These are phyloP conservation scores for Mesitornis unicolor DNA, from an alignment of 2,113 vertebrate species.

Conservation along the genomic window DNA sequence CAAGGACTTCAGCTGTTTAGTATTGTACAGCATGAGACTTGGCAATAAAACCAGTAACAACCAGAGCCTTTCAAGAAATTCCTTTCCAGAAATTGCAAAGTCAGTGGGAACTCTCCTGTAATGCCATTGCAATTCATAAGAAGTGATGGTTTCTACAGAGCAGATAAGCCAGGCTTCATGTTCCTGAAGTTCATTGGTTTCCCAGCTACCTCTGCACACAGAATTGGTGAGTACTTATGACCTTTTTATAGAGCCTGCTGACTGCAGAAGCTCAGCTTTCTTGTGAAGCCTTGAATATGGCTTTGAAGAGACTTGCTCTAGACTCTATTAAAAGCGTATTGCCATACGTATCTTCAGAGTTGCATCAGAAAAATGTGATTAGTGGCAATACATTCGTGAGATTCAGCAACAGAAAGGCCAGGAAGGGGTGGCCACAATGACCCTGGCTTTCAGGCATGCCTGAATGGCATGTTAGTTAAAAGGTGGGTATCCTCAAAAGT, in stretches of 20 bases:
- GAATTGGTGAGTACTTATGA: background rate
- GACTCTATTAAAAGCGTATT: background rate
- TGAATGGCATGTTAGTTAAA: background rate
- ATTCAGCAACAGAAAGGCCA: background rate
- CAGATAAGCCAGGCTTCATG: background rate
- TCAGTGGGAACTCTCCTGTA: background rate
- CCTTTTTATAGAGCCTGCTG: background rate
- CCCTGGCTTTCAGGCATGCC: background rate
- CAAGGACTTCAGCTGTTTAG: background rate
- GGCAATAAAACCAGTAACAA: background rate
- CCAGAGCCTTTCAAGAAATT: background rate
- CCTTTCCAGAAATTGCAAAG: background rate
- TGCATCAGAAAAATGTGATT: background rate
- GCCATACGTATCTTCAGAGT: background rate
- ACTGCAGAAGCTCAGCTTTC: background rate
- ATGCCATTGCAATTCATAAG: background rate
- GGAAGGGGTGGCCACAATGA: background rate
- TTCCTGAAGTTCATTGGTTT: background rate
- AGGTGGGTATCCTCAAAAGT: background rate
- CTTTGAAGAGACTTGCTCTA: background rate
- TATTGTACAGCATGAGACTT: background rate
- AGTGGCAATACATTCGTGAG: background rate
- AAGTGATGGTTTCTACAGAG: background rate
- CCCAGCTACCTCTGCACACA: background rate
- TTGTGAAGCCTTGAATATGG: background rate